Evolutionary conservation across 2,797 vertebrate genomes (phyloP).

Genomic region (Scolopax rusticola): DNA sequence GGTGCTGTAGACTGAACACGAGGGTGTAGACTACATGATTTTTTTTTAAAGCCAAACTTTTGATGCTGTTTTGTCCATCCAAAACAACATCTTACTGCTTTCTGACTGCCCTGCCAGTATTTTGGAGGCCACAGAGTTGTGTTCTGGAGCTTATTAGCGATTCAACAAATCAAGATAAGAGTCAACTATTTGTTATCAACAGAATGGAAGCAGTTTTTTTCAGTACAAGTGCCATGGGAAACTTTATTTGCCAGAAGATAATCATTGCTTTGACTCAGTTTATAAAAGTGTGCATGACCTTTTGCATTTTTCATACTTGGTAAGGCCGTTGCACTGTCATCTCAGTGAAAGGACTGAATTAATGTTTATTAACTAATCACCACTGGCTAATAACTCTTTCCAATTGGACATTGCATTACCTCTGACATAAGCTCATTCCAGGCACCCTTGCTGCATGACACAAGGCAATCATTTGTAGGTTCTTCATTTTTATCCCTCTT

Average conservation of each 20-base stretch:
- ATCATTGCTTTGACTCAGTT: constrained; percentile 18
- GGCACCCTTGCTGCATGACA: background rate
- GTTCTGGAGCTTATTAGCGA: background rate
- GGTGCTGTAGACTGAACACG: background rate
- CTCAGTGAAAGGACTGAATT: background rate
- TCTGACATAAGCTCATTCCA: background rate
- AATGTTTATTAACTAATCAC: background rate
- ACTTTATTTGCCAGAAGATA: constrained; percentile 25
- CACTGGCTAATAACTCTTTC: background rate
- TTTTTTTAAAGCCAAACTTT: background rate
- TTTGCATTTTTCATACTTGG: background rate
- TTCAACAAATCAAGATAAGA: constrained; percentile 5
- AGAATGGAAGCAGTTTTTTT: background rate
- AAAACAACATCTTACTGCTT: background rate
- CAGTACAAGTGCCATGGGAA: constrained; percentile 10
- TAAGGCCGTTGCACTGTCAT: background rate
- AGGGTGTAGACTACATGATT: background rate
- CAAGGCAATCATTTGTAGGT: background rate
- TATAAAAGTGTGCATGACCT: background rate
- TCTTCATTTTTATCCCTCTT: background rate
- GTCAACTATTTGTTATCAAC: background rate
- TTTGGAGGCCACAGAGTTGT: background rate
- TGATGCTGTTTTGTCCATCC: background rate
- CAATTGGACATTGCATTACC: background rate
- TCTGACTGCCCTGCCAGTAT: background rate